Conservation (phyloP, 2,113 vertebrate species). For the Oryzias woworae region DNA sequence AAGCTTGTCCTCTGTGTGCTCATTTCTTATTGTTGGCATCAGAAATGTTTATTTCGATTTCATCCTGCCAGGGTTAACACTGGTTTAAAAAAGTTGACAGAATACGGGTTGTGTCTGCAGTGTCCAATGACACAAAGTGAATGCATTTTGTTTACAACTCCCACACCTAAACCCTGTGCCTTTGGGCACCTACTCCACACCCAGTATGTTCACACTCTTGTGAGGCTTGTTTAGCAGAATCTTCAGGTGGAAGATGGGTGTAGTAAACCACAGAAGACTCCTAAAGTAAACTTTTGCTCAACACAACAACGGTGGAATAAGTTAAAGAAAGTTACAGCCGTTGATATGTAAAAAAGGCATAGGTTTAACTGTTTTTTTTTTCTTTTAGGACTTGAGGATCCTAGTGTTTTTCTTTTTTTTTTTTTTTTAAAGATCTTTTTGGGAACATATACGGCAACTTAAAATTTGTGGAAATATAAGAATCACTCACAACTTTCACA, state of each 20-base stretch:
- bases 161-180: conserved; percentile 5
- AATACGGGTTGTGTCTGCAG: conserved; percentile 20
- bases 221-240: conserved; percentile 19
- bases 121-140: conserved; percentile 18
- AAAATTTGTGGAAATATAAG: too few species aligned
- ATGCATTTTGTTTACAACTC: conserved; percentile 12
- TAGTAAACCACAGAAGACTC: neutral
- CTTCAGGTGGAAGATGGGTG: conserved; percentile 5
- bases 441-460: too few species aligned
- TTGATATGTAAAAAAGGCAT: too few species aligned
- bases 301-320: neutral
- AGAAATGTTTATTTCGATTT: conserved; percentile 12
- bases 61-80: neutral
- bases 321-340: neutral
- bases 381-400: too few species aligned
- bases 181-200: conserved; percentile 46
- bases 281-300: neutral
- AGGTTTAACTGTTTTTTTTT: too few species aligned
- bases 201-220: conserved; percentile 56
- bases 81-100: neutral
- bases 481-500: too few species aligned
- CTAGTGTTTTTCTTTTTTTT: too few species aligned
- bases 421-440: too few species aligned
- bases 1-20: conserved; percentile 15
- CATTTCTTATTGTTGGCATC: neutral